A percentile compares a stretch with the other conserved stretches of the same genome.
Conservation (phyloP, 92 coral and sea anemone genomes). For the Isaurus tuberculatus region DNA sequence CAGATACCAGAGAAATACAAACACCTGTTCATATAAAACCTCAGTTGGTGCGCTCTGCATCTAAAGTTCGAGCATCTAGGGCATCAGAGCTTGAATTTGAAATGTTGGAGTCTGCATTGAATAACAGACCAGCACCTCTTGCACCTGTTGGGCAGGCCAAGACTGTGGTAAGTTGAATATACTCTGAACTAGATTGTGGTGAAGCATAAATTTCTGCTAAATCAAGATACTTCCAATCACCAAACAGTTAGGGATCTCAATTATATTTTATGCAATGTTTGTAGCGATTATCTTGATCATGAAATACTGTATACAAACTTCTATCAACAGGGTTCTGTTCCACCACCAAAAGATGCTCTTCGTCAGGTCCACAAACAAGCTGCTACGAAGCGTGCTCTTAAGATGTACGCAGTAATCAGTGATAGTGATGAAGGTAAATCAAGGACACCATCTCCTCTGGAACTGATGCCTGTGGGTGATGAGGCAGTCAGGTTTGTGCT, state of each 20-base stretch:
- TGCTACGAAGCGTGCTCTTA: slow-evolving; percentile 72
- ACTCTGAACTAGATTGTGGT: too few relatives aligned
- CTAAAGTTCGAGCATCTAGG: slow-evolving; percentile 82
- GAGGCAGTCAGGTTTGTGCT: slow-evolving; percentile 56
- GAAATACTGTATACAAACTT: background rate
- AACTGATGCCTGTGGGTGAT: slow-evolving; percentile 47
- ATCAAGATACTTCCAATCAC: too few relatives aligned
- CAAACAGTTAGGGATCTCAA: too few relatives aligned
- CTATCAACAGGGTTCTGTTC: slow-evolving; percentile 50
- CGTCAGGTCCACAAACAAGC: slow-evolving; percentile 84
- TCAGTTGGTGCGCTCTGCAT: slow-evolving; percentile 91
- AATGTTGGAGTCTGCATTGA: slow-evolving; percentile 62
- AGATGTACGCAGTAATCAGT: slow-evolving; percentile 75
- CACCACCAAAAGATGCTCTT: slow-evolving; percentile 74
- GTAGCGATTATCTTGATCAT: background rate
- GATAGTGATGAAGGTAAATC: slow-evolving; percentile 74
- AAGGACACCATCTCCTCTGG: slow-evolving; percentile 75
- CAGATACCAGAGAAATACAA: slow-evolving; percentile 64
- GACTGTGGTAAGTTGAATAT: slow-evolving; percentile 32
- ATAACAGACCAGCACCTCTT: slow-evolving; percentile 70
- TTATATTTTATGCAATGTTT: too few relatives aligned
- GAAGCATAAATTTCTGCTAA: too few relatives aligned
- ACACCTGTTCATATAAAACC: slow-evolving; percentile 96
- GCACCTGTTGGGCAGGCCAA: slow-evolving; percentile 72
- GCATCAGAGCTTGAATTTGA: slow-evolving; percentile 80